Percentiles rank a stretch among this genome's conserved stretches.
These are phyloP conservation scores for Tenualosa thibaudeaui DNA, from an alignment of 2,797 vertebrate genomes.

Conservation along the genomic window DNA sequence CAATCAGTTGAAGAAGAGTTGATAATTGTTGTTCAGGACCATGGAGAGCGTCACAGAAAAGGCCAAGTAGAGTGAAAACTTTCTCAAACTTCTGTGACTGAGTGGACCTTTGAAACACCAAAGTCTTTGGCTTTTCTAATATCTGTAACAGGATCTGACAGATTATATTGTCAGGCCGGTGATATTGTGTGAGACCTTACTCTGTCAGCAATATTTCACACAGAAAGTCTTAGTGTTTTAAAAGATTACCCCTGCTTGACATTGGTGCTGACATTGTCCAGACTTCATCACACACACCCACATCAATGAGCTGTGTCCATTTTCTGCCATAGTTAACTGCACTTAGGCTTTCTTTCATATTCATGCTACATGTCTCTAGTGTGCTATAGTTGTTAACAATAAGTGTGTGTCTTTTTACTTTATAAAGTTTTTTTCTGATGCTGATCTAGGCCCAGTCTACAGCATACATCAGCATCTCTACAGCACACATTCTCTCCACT, in stretches of 20 bases:
- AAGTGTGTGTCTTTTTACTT: not conserved
- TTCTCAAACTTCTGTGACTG: not conserved
- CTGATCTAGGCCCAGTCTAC: not conserved
- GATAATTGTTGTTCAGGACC: slow-evolving; percentile 2
- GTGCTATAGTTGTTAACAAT: not conserved
- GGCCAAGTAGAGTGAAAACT: not conserved
- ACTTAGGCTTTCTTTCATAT: too few species aligned
- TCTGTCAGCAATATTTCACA: not conserved
- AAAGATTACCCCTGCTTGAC: not conserved
- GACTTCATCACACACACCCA: not conserved
- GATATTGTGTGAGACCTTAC: not conserved
- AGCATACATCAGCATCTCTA: not conserved
- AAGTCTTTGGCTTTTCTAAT: not conserved
- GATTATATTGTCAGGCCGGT: not conserved
- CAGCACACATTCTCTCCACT: not conserved
- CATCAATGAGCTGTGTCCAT: not conserved
- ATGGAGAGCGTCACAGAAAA: not conserved
- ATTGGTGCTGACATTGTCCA: not conserved
- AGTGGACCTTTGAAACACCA: not conserved
- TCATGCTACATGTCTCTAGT: not conserved
- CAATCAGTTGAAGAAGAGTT: not conserved
- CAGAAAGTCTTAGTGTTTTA: not conserved
- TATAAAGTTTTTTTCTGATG: not conserved
- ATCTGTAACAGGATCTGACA: not conserved
- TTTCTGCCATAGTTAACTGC: not conserved